phyloP scores from a whole-genome alignment of 2,888 invertebrate species.

The Lasius fuliginosus region DNA sequence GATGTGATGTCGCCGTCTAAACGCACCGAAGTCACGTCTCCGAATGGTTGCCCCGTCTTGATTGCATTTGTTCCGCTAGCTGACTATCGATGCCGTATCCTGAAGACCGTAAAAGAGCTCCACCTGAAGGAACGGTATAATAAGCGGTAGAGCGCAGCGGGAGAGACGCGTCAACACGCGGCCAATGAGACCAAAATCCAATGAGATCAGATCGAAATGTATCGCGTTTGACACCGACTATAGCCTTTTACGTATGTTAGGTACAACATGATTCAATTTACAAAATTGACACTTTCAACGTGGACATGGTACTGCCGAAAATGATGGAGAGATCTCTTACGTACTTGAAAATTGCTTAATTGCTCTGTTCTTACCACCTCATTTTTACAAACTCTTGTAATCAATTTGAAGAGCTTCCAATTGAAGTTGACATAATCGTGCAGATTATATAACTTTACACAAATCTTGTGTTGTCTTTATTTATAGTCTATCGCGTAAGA shows the following conservation, averaged over 20 bases:
- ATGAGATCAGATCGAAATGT: slow-evolving; percentile 29
- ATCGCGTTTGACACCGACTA: slow-evolving; percentile 20
- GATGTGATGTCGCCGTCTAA: slow-evolving; percentile 23
- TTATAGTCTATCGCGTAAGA: slow-evolving; percentile 36
- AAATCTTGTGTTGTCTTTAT: slow-evolving; percentile 6
- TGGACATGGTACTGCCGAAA: background rate
- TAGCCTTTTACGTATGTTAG: slow-evolving; percentile 12
- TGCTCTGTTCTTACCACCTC: background rate
- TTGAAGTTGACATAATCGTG: slow-evolving; percentile 15
- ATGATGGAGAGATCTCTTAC: slow-evolving; percentile 10
- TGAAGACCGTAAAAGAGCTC: slow-evolving; percentile 29
- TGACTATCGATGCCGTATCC: slow-evolving; percentile 12
- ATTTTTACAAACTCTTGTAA: slow-evolving; percentile 6
- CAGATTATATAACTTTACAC: slow-evolving; percentile 23
- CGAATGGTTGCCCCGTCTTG: slow-evolving; percentile 44
- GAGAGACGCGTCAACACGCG: slow-evolving; percentile 11
- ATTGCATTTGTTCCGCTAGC: slow-evolving; percentile 47
- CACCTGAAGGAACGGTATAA: slow-evolving; percentile 34
- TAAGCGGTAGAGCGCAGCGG: slow-evolving; percentile 17
- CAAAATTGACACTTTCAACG: slow-evolving; percentile 22
- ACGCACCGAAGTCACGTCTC: slow-evolving; percentile 41
- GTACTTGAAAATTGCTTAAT: background rate
- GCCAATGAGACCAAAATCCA: slow-evolving; percentile 11
- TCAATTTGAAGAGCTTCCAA: background rate
- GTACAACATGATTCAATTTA: slow-evolving; percentile 24